A percentile compares a stretch with the other conserved stretches of the same genome.
Conservation (phyloP, 1,140 invertebrate species). For the Drosophila simulans region DNA sequence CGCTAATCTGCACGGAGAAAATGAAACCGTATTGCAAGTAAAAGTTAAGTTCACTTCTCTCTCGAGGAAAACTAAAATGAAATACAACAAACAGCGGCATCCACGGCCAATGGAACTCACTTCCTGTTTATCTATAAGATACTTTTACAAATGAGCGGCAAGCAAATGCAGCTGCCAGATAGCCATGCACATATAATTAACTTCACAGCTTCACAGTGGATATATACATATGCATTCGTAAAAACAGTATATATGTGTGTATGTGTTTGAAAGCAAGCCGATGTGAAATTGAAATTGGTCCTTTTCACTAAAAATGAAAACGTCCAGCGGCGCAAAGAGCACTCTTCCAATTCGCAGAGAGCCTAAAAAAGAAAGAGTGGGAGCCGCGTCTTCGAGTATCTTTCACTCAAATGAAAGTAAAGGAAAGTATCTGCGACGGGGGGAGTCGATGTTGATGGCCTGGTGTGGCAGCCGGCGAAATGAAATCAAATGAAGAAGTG, state of each 20-base stretch:
- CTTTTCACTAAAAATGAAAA: conserved; percentile 75
- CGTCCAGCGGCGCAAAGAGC: conserved; percentile 31
- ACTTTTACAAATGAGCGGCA: conserved; percentile 58
- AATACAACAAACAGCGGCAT: conserved; percentile 37
- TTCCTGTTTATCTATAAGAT: conserved; percentile 74
- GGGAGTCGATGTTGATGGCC: conserved; percentile 19
- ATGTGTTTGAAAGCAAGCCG: conserved; percentile 61
- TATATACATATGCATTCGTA: conserved; percentile 8
- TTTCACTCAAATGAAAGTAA: conserved; percentile 82
- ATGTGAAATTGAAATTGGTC: conserved; percentile 79
- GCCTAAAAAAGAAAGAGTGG: conserved; percentile 1
- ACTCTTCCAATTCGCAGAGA: conserved; percentile 16
- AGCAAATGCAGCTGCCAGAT: conserved; percentile 51
- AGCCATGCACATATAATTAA: conserved; percentile 64
- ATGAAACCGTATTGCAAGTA: conserved; percentile 46
- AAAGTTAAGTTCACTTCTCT: conserved; percentile 64
- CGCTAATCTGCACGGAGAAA: conserved; percentile 29
- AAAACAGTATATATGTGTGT: not conserved
- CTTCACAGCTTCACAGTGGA: conserved; percentile 52
- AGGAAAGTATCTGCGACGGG: conserved; percentile 65
- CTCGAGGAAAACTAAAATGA: conserved; percentile 34
- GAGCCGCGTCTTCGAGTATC: conserved; percentile 49
- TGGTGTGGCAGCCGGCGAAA: conserved; percentile 45
- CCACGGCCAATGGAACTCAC: conserved; percentile 45
- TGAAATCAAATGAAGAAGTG: conserved; percentile 82